Conservation (phyloP, 2,888 invertebrate genomes). For the Nomada goodeniana region DNA sequence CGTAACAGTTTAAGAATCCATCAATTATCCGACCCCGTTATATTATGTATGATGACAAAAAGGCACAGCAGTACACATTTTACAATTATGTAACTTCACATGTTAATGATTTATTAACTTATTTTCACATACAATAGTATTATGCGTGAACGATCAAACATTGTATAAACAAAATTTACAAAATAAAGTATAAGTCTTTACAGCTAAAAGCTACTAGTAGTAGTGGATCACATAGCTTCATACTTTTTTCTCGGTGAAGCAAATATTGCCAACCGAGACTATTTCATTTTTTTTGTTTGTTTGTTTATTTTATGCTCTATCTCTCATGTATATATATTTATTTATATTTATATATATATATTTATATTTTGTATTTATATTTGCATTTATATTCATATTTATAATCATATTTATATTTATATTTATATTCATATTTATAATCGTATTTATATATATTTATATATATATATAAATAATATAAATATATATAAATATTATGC, state of each 20-base stretch:
- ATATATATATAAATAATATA: slow-evolving; percentile 60
- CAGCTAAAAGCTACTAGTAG: slow-evolving; percentile 84
- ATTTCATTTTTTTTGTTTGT: slow-evolving; percentile 64
- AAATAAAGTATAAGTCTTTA: slow-evolving; percentile 84
- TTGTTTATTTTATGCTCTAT: slow-evolving; percentile 72
- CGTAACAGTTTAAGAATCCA: neutral
- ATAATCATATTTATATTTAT: slow-evolving; percentile 65
- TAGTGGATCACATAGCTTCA: slow-evolving; percentile 84
- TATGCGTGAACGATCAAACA: slow-evolving; percentile 84
- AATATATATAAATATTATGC: slow-evolving; percentile 82
- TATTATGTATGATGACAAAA: neutral
- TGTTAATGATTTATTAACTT: slow-evolving; percentile 85
- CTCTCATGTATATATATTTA: slow-evolving; percentile 66
- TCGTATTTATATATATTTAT: slow-evolving; percentile 58
- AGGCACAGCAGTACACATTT: slow-evolving; percentile 3
- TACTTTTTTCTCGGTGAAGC: slow-evolving; percentile 77
- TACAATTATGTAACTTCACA: slow-evolving; percentile 78
- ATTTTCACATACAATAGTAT: slow-evolving; percentile 84
- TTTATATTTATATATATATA: slow-evolving; percentile 57
- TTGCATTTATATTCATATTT: slow-evolving; percentile 65
- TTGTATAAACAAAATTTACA: slow-evolving; percentile 85
- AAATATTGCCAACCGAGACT: slow-evolving; percentile 71
- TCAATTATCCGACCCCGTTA: neutral
- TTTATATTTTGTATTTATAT: slow-evolving; percentile 67
- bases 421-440: slow-evolving; percentile 61